Evolutionary conservation across 2,113 vertebrate genomes (phyloP).

Genomic region (Macquaria australasica): DNA sequence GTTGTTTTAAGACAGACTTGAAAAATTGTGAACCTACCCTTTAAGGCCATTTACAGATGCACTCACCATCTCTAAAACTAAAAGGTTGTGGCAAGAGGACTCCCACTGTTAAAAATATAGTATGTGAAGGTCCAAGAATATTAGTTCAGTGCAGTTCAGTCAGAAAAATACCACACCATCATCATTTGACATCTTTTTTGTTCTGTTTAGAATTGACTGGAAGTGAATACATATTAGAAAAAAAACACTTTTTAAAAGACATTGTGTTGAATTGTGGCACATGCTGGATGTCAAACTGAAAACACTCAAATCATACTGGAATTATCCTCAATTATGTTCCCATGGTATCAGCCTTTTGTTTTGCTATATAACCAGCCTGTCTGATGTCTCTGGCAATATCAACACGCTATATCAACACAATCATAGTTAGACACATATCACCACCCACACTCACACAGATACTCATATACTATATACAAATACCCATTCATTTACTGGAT

Average conservation of each 20-base stretch:
- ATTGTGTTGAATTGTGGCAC: background rate
- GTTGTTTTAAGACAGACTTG: too few relatives aligned
- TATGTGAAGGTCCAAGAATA: background rate
- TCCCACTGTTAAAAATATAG: background rate
- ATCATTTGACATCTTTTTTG: background rate
- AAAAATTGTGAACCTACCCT: background rate
- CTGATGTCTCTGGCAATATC: conserved; percentile 1
- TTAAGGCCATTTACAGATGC: background rate
- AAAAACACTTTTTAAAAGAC: background rate
- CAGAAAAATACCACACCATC: background rate
- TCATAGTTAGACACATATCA: background rate
- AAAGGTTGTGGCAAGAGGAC: background rate
- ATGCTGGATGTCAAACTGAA: background rate
- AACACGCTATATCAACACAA: conserved; percentile 11
- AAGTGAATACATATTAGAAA: background rate
- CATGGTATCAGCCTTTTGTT: conserved; percentile 24
- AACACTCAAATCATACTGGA: background rate
- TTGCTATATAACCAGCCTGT: conserved; percentile 15
- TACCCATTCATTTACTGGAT: conserved; percentile 13
- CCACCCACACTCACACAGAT: background rate
- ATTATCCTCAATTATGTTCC: conserved; percentile 27
- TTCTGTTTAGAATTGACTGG: background rate
- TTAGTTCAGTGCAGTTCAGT: background rate
- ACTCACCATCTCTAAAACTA: background rate
- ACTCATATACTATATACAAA: background rate